Evolutionary conservation across 2,797 vertebrate species (phyloP).

Genomic region (Danio kyathit): DNA sequence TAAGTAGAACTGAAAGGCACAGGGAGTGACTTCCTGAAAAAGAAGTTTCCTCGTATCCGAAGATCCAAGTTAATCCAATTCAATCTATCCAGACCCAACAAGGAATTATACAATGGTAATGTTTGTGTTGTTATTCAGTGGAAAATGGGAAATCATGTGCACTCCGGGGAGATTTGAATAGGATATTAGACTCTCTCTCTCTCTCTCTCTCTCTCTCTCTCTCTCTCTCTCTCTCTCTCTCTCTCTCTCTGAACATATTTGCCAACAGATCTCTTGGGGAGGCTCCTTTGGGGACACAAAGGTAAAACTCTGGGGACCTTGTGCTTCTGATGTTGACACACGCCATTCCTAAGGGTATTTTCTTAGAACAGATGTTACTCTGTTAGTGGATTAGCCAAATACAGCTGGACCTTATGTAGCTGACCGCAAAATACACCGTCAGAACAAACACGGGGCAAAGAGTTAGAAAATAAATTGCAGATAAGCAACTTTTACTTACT

Average conservation of each 20-base stretch:
- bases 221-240: background rate
- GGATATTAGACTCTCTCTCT: background rate
- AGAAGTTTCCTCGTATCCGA: background rate
- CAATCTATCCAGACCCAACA: background rate
- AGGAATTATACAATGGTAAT: background rate
- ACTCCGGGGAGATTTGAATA: slow-evolving; percentile 10
- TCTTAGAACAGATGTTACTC: slow-evolving; percentile 25
- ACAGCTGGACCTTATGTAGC: slow-evolving; percentile 20
- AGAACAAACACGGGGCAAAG: slow-evolving; percentile 9
- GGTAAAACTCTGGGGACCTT: slow-evolving; percentile 37
- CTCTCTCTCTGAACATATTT: slow-evolving; percentile 35
- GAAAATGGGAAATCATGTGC: slow-evolving; percentile 13
- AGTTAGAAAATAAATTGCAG: too few species aligned
- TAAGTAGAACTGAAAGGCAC: slow-evolving; percentile 14
- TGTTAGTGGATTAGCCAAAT: slow-evolving; percentile 16
- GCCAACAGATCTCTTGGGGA: slow-evolving; percentile 17
- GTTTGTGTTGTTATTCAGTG: slow-evolving; percentile 28
- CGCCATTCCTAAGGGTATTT: slow-evolving; percentile 23
- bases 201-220: background rate
- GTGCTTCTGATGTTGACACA: slow-evolving; percentile 21
- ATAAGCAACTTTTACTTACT: too few species aligned
- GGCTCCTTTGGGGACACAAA: slow-evolving; percentile 34
- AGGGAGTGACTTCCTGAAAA: background rate
- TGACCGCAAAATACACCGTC: slow-evolving; percentile 11
- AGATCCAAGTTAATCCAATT: background rate